A percentile compares a stretch with the other conserved stretches of the same genome.
phyloP scores from a whole-genome alignment of 2,888 invertebrate genomes.

The Euplexia lucipara region DNA sequence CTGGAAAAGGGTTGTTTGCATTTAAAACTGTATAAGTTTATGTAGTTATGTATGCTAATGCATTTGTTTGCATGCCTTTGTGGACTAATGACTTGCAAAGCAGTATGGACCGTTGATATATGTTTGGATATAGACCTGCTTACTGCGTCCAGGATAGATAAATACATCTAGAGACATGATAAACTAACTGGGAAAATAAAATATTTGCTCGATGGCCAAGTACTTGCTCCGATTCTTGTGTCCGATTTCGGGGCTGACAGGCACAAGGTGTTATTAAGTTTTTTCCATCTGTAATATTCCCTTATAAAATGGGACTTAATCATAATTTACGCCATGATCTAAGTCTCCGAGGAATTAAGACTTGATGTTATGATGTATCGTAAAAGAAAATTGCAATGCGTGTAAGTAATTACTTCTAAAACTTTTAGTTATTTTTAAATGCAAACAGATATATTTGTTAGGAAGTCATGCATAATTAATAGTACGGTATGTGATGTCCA shows the following conservation, averaged over 20 bases:
- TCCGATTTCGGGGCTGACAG: no score
- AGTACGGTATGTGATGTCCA: conserved; percentile 5
- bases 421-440: conserved; percentile 14
- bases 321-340: no score
- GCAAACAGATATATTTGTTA: neutral
- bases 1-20: conserved; percentile 65
- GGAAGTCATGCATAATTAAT: conserved; percentile 23
- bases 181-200: no score
- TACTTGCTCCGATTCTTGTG: no score
- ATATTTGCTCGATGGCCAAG: no score
- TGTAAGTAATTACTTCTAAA: neutral
- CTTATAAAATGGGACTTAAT: no score
- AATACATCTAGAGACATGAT: neutral
- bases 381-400: neutral
- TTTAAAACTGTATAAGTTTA: conserved; percentile 73
- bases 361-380: neutral
- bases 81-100: conserved; percentile 21
- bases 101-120: neutral
- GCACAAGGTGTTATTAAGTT: no score
- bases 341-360: no score
- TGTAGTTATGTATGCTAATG: conserved; percentile 49
- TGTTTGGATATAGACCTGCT: conserved; percentile 11
- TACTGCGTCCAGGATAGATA: neutral
- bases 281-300: no score
- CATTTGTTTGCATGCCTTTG: conserved; percentile 27